Conservation (phyloP, 2,797 vertebrate genomes). For the Arrhamphus sclerolepis region DNA sequence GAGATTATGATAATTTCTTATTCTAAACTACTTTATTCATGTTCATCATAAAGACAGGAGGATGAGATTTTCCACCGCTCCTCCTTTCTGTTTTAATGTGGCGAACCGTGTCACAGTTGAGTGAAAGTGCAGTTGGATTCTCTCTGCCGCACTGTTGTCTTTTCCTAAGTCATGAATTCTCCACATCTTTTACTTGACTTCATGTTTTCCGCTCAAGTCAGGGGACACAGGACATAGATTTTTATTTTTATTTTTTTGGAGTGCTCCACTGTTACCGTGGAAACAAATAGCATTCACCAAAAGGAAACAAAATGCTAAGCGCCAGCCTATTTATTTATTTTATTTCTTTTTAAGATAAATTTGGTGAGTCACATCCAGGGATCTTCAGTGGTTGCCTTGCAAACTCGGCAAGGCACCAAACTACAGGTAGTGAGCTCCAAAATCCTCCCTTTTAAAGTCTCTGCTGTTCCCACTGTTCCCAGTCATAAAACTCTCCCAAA, state of each 20-base stretch:
- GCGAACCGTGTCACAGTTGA: too few species aligned
- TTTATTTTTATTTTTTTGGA: background rate
- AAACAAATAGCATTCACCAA: too few species aligned
- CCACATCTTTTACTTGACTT: background rate
- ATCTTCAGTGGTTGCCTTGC: background rate
- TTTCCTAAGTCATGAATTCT: background rate
- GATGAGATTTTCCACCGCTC: too few species aligned
- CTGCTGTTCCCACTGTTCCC: too few species aligned
- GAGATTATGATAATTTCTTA: too few species aligned
- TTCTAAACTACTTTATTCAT: too few species aligned
- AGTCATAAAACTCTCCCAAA: too few species aligned
- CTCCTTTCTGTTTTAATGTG: too few species aligned
- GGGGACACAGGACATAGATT: background rate
- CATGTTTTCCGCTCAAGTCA: background rate
- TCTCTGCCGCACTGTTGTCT: background rate
- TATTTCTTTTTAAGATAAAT: background rate
- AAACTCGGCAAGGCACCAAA: background rate
- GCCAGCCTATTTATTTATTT: background rate
- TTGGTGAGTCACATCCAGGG: background rate
- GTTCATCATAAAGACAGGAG: too few species aligned
- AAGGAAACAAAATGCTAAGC: background rate
- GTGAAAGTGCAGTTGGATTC: background rate
- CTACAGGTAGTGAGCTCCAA: too few species aligned
- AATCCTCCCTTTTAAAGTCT: too few species aligned
- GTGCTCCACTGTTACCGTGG: too few species aligned